These are phyloP conservation scores for Cephalopholis sonnerati DNA, from an alignment of 2,113 vertebrate genomes.

Conservation along the genomic window DNA sequence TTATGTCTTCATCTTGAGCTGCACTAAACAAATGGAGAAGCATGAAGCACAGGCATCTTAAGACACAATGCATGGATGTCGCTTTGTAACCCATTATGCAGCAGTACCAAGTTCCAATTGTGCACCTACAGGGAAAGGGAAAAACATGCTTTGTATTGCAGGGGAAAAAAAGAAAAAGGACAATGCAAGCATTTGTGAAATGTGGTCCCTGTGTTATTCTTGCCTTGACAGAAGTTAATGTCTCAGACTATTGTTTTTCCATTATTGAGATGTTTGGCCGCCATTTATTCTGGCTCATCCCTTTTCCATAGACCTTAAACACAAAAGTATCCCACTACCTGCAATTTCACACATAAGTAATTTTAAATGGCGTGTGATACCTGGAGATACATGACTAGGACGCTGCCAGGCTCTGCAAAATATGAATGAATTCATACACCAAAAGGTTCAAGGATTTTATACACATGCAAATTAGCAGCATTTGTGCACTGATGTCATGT, in stretches of 20 bases:
- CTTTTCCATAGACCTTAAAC: not conserved
- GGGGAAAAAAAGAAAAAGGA: constrained; percentile 47
- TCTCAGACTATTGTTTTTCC: constrained; percentile 7
- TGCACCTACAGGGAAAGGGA: constrained; percentile 80
- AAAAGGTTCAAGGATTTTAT: constrained; percentile 19
- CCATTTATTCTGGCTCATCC: not conserved
- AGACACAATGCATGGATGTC: constrained; percentile 78
- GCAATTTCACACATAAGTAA: not conserved
- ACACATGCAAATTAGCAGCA: constrained; percentile 26
- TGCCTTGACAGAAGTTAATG: constrained; percentile 40
- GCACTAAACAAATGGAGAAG: constrained; percentile 84
- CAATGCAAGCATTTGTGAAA: constrained; percentile 55
- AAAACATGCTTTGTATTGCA: constrained; percentile 75
- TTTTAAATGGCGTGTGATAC: not conserved
- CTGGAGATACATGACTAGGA: not conserved
- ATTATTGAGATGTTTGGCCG: not conserved
- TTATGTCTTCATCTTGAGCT: constrained; percentile 92
- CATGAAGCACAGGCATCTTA: constrained; percentile 86
- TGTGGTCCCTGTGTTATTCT: constrained; percentile 38
- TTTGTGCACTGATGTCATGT: constrained; percentile 2
- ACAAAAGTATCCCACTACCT: not conserved
- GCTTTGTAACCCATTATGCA: constrained; percentile 83
- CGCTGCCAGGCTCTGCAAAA: not conserved
- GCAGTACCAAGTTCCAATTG: constrained; percentile 77
- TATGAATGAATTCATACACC: not conserved